A percentile compares a stretch with the other conserved stretches of the same genome.
Conservation (phyloP, 2,113 vertebrate species). For the Psophia crepitans region DNA sequence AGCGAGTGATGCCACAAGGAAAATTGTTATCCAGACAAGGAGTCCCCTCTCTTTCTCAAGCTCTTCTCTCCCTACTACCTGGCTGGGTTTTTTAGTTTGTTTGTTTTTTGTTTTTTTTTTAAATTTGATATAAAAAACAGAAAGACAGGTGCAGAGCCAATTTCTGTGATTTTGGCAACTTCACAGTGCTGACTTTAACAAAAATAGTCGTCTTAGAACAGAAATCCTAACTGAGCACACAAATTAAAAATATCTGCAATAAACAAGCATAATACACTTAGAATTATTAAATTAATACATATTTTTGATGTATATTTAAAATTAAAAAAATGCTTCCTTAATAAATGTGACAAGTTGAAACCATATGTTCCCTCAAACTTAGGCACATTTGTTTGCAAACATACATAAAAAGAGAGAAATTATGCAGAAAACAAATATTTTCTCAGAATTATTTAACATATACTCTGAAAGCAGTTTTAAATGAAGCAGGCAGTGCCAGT, state of each 20-base stretch:
- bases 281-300: background rate
- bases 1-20: background rate
- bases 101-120: background rate
- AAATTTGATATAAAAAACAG: background rate
- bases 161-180: background rate
- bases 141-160: background rate
- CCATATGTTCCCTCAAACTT: slow-evolving; percentile 51
- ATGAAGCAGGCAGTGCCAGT: background rate
- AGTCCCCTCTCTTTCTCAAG: background rate
- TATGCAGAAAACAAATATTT: slow-evolving; percentile 50
- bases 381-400: slow-evolving; percentile 70
- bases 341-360: slow-evolving; percentile 51
- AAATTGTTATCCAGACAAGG: background rate
- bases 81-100: too few species aligned
- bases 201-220: slow-evolving; percentile 22
- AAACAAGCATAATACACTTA: slow-evolving; percentile 3
- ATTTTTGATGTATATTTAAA: slow-evolving; percentile 5
- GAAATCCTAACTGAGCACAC: slow-evolving; percentile 2
- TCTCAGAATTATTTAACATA: slow-evolving; percentile 21
- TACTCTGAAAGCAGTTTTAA: background rate
- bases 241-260: slow-evolving; percentile 10
- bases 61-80: background rate
- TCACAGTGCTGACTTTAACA: background rate
- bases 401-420: slow-evolving; percentile 40
- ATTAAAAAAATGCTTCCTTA: slow-evolving; percentile 37